phyloP scores from a whole-genome alignment of 1,140 invertebrate genomes.

The Cydia fagiglandana region DNA sequence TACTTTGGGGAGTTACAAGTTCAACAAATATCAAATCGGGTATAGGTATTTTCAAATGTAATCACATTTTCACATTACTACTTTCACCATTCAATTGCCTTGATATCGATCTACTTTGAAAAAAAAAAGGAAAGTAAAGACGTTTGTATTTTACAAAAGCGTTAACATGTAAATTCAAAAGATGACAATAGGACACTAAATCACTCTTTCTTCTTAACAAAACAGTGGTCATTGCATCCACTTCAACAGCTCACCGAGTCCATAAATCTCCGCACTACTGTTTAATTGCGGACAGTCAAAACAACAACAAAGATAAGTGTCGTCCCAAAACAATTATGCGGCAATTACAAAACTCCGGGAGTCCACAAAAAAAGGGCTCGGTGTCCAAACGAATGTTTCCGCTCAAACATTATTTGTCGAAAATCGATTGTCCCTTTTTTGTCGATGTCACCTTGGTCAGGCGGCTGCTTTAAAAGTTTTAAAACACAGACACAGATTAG shows the following conservation, averaged over 20 bases:
- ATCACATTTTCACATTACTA: no score
- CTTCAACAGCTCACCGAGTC: constrained; percentile 20
- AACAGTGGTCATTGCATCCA: neutral
- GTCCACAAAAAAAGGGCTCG: constrained; percentile 53
- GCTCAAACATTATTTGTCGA: constrained; percentile 49
- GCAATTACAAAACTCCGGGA: constrained; percentile 53
- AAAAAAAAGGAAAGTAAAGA: neutral
- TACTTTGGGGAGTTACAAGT: no score
- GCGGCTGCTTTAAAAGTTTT: constrained; percentile 3
- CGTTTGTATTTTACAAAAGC: neutral
- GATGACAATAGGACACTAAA: neutral
- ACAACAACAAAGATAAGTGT: constrained; percentile 55
- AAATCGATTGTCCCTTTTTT: constrained; percentile 32
- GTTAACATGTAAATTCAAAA: constrained; percentile 19
- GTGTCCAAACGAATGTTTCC: constrained; percentile 43
- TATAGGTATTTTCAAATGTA: no score
- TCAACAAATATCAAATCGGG: no score
- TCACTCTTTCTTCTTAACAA: neutral
- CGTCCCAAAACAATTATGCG: constrained; percentile 62
- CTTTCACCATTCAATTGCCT: no score
- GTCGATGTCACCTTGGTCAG: constrained; percentile 8
- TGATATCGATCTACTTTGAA: neutral
- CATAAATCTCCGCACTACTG: constrained; percentile 48
- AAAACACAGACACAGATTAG: constrained; percentile 18
- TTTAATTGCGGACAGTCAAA: constrained; percentile 55